A percentile compares a stretch with the other conserved stretches of the same genome.
These are phyloP conservation scores for Phyllostomus hastatus DNA, from an alignment of 2,113 vertebrate species.

Conservation along the genomic window DNA sequence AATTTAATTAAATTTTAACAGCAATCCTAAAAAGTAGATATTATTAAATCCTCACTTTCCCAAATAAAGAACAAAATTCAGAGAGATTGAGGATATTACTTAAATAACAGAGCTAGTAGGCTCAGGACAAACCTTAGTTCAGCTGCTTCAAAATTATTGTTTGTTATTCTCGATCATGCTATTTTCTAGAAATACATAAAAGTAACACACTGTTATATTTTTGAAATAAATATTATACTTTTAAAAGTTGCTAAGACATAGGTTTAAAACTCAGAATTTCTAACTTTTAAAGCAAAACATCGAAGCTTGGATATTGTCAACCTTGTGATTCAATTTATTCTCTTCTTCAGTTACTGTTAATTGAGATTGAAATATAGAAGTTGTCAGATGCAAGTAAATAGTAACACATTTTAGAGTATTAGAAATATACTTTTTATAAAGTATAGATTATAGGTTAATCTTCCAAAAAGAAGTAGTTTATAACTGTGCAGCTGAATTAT, in stretches of 20 bases:
- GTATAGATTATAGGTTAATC: background rate
- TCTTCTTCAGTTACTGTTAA: background rate
- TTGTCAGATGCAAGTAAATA: background rate
- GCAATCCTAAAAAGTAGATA: background rate
- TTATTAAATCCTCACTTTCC: background rate
- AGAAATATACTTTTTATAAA: background rate
- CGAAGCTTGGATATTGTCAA: background rate
- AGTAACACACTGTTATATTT: background rate
- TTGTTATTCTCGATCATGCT: background rate
- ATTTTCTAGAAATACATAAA: background rate
- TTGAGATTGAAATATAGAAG: background rate
- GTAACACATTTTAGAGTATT: background rate
- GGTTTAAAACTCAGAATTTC: background rate
- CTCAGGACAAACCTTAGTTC: background rate
- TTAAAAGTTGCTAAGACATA: background rate
- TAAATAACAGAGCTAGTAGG: background rate
- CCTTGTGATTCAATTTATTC: background rate
- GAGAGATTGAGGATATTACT: background rate
- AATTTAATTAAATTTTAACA: slow-evolving; percentile 10
- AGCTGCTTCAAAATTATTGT: background rate
- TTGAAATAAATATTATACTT: slow-evolving; percentile 24
- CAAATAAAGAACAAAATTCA: slow-evolving; percentile 6
- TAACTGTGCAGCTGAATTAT: background rate
- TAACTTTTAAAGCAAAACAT: background rate
- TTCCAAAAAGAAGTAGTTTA: background rate